These are phyloP conservation scores for Mesorhabditis sp. DNA, from an alignment of 2,888 invertebrate species.

Conservation along the genomic window DNA sequence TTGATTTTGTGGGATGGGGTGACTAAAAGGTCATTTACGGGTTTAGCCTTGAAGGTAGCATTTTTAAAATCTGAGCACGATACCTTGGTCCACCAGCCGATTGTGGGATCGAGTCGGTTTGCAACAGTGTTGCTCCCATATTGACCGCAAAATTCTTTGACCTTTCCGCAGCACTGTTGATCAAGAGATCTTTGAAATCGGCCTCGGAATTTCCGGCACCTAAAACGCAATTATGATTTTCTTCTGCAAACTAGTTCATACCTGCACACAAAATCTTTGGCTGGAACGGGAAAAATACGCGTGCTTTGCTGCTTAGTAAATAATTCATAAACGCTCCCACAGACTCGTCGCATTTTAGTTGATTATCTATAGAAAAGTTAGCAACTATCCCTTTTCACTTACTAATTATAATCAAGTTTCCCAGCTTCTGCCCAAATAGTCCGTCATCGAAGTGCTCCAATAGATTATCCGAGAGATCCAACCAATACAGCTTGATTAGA, in stretches of 20 bases:
- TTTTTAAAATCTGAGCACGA: too few species aligned
- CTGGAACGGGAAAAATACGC: conserved; percentile 54
- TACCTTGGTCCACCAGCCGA: too few species aligned
- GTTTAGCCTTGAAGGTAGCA: too few species aligned
- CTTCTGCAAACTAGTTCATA: conserved; percentile 40
- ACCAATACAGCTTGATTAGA: conserved; percentile 46
- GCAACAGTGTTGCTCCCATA: too few species aligned
- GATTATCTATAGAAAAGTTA: conserved; percentile 51
- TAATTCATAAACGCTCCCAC: conserved; percentile 50
- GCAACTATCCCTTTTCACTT: conserved; percentile 35
- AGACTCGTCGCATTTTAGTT: conserved; percentile 46
- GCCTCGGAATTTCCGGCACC: not conserved
- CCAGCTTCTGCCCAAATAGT: conserved; percentile 42
- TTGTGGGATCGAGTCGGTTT: too few species aligned
- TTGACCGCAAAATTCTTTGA: too few species aligned
- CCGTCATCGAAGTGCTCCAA: conserved; percentile 37
- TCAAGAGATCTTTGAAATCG: conserved; percentile 54
- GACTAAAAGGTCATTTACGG: too few species aligned
- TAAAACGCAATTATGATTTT: conserved; percentile 12
- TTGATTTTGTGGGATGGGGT: too few species aligned
- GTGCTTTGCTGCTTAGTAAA: conserved; percentile 39
- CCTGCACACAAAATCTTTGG: conserved; percentile 50
- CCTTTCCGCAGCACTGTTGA: conserved; percentile 53
- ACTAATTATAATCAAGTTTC: not conserved
- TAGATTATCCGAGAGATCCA: conserved; percentile 51